Base-by-base conservation (phyloP, 2,888 invertebrate species). In the Helleia helle region DNA sequence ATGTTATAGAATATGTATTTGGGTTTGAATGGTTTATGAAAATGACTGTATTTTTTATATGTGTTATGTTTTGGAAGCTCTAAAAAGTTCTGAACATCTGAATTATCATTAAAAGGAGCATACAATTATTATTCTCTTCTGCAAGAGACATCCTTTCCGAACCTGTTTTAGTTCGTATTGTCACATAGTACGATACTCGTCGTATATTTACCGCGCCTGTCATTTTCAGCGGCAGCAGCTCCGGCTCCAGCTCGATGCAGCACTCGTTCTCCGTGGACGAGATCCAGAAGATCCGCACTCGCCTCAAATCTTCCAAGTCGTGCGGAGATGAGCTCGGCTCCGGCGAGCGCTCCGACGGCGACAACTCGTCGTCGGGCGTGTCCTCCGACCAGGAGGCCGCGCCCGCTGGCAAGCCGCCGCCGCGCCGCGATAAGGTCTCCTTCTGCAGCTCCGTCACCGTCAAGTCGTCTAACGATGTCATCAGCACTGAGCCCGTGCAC, bases 221-320 rank as follows among this genome's bases (percentile, higher is more conserved):
- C n/a, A n/a, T 8, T 39, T 76, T n/a, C 71, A 91, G 91, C 62
- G 91, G 91, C 43, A 91, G 91, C 71, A 91, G 90, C 58, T 89
- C 91, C 14, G 91, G 91, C 1, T 92, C 91, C 13, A 88, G 91
- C 44, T 93, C 93, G 8, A 87, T 93, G 71, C 92, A 93, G 44
- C 94, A 93, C 65, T 94, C 94, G 48, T 91, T 94, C 75, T 93
- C 93, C 39, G 94, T 94, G 43, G 94, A 95, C 69, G 95, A 95
- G 75, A 94, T 95, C 41, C 94, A 94, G 67, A 94, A 93, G 71
- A 93, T 94, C 49, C 87, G 94, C 51, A 93, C 92, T 17, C 90
- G 93, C 58, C 85, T 96, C 44, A 94, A 94, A 68, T 92, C 93
- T 42, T 94, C 94, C 4, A 93, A 93, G 67, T 94, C 94, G 7